phyloP scores from a whole-genome alignment of 2,797 vertebrate species.

The Morelia viridis region DNA sequence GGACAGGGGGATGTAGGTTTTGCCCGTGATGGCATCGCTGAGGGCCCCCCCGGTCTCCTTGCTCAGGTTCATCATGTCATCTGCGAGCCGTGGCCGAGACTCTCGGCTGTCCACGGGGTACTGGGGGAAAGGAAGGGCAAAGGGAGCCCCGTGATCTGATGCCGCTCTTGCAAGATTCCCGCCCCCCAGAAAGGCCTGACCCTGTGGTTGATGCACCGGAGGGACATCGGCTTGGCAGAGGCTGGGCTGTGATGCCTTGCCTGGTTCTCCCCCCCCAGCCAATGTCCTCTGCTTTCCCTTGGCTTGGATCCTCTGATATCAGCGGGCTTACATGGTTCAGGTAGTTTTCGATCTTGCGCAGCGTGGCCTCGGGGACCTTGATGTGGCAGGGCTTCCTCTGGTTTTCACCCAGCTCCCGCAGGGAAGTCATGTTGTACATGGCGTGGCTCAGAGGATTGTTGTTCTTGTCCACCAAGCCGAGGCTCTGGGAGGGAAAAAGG shows the following conservation, averaged over 20 bases:
- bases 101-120: slow-evolving; percentile 81
- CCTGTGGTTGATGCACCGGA: no score
- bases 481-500: slow-evolving; percentile 75
- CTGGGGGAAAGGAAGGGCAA: slow-evolving; percentile 63
- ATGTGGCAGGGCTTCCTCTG: slow-evolving; percentile 82
- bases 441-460: slow-evolving; percentile 91
- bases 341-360: slow-evolving; percentile 82
- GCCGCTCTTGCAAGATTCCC: neutral
- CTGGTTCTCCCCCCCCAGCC: neutral
- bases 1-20: slow-evolving; percentile 75
- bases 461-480: slow-evolving; percentile 84
- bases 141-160: no score
- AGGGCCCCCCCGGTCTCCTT: slow-evolving; percentile 76
- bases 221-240: no score
- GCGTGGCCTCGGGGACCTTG: slow-evolving; percentile 80
- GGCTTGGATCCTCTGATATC: neutral
- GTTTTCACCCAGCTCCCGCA: slow-evolving; percentile 82
- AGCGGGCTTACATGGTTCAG: slow-evolving; percentile 78
- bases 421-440: slow-evolving; percentile 83
- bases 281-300: neutral
- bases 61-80: slow-evolving; percentile 76
- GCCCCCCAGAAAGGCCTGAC: no score
- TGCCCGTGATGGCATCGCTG: slow-evolving; percentile 86
- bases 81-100: slow-evolving; percentile 77
- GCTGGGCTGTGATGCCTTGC: no score